These are phyloP conservation scores for Anthoscopus minutus DNA, from an alignment of 2,113 vertebrate species.

Conservation along the genomic window DNA sequence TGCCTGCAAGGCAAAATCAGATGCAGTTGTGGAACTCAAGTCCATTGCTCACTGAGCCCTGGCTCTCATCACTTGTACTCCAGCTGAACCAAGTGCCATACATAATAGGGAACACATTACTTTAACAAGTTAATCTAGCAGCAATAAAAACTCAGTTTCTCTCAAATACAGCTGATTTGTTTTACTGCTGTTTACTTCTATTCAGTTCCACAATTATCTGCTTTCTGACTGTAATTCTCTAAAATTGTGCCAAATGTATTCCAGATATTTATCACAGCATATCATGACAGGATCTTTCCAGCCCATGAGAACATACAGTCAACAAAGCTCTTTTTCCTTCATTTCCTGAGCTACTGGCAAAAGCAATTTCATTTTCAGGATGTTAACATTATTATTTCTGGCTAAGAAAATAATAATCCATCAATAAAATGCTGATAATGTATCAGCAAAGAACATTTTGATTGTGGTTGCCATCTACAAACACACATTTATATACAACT, in stretches of 20 bases:
- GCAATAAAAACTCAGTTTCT: not conserved
- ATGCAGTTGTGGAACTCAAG: not conserved
- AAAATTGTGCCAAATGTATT: not conserved
- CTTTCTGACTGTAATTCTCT: slow-evolving; percentile 6
- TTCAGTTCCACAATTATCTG: not conserved
- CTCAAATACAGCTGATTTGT: not conserved
- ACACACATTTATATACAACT: not conserved
- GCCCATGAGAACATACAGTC: not conserved
- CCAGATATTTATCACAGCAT: not conserved
- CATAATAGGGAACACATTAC: not conserved
- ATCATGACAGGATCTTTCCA: not conserved
- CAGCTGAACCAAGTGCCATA: not conserved
- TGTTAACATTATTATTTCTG: slow-evolving; percentile 14
- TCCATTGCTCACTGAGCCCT: not conserved
- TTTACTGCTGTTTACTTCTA: not conserved
- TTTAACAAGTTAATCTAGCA: not conserved
- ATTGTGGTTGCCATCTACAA: not conserved
- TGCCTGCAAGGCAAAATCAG: not conserved
- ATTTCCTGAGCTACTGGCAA: slow-evolving; percentile 37
- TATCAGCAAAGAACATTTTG: not conserved
- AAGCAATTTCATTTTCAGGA: slow-evolving; percentile 40
- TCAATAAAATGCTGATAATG: slow-evolving; percentile 9
- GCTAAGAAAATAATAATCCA: slow-evolving; percentile 4
- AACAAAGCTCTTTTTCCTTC: slow-evolving; percentile 20
- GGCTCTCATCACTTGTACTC: not conserved